phyloP scores from a whole-genome alignment of 2,113 vertebrate genomes.

The Rhynchopsitta pachyrhyncha region DNA sequence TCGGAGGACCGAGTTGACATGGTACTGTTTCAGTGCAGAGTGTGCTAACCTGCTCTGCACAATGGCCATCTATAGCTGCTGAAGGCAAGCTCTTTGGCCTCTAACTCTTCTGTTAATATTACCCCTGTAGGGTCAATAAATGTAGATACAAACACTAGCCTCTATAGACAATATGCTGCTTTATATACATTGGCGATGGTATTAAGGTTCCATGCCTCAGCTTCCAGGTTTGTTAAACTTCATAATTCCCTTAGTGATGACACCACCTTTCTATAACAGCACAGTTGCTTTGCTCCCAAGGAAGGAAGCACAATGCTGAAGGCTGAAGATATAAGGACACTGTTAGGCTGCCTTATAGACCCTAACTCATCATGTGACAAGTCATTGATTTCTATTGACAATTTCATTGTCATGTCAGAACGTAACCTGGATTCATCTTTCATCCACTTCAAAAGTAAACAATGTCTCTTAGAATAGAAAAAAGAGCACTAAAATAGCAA shows the following conservation, averaged over 20 bases:
- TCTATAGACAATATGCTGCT: background rate
- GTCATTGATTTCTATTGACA: slow-evolving; percentile 77
- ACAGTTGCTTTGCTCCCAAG: slow-evolving; percentile 30
- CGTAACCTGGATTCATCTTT: slow-evolving; percentile 66
- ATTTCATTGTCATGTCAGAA: slow-evolving; percentile 74
- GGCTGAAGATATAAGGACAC: slow-evolving; percentile 54
- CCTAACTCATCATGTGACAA: slow-evolving; percentile 62
- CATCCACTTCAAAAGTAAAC: slow-evolving; percentile 68
- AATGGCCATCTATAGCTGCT: background rate
- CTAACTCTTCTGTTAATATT: slow-evolving; percentile 1
- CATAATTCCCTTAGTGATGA: slow-evolving; percentile 38
- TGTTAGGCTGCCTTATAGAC: slow-evolving; percentile 57
- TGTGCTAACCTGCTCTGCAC: background rate
- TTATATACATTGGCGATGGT: background rate
- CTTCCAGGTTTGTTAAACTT: slow-evolving; percentile 66
- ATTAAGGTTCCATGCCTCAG: background rate
- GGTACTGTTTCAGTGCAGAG: background rate
- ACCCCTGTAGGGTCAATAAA: slow-evolving; percentile 47
- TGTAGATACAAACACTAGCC: slow-evolving; percentile 6
- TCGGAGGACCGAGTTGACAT: background rate
- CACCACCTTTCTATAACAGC: slow-evolving; percentile 52
- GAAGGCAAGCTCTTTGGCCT: slow-evolving; percentile 46
- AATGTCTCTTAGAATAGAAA: slow-evolving; percentile 37
- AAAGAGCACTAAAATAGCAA: background rate
- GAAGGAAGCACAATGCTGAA: slow-evolving; percentile 41